Base-by-base conservation (phyloP, 2,113 vertebrate genomes). In the Oncorhynchus nerka region DNA sequence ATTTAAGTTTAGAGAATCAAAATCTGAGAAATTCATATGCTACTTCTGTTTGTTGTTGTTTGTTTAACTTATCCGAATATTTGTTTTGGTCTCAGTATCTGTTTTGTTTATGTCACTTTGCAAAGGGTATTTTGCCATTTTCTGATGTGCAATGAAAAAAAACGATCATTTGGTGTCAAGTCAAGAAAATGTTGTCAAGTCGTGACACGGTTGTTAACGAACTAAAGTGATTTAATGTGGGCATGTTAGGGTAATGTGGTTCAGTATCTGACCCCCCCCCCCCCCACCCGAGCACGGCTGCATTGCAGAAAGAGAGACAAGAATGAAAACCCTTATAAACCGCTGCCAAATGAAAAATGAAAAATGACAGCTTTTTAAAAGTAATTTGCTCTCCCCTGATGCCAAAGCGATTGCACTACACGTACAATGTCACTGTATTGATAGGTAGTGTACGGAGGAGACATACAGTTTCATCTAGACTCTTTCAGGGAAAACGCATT, bases 331-430 rank as follows among this genome's bases (percentile, higher is more conserved):
- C 39, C 0, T 22, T 48, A 64, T 51, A 49, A 45, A 0, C 68
- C 19, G 74, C 80, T 79, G 85, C 82, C 84, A 83, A 67, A 83
- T 16, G 64, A 11, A 65, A 73, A 83, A 78, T 83, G 84, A 90
- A 88, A 91, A 91, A 89, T 84, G 64, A 84, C 45, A 55, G 39
- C 81, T 73, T 68, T 55, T 79, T 85, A 87, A 81, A 57, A 74
- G 77, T 79, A 20, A 85, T 86, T 88, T 75, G 73, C 75, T 87
- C 75, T 26, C 45, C 45, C 45, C 75, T 80, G 85, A 88, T 76
- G 82, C 80, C 22, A 72, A 81, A 74, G 75, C 13, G 81, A 85
- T 82, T 73, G 57, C 66, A 26, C 5, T 68, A 74, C 69, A 77
- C 75, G 84, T 81, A 84, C 83, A 89, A 75, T 81, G 84, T 78